Evolutionary conservation across 2,797 vertebrate genomes (phyloP).

Genomic region (Ctenochaetus hawaiiensis): DNA sequence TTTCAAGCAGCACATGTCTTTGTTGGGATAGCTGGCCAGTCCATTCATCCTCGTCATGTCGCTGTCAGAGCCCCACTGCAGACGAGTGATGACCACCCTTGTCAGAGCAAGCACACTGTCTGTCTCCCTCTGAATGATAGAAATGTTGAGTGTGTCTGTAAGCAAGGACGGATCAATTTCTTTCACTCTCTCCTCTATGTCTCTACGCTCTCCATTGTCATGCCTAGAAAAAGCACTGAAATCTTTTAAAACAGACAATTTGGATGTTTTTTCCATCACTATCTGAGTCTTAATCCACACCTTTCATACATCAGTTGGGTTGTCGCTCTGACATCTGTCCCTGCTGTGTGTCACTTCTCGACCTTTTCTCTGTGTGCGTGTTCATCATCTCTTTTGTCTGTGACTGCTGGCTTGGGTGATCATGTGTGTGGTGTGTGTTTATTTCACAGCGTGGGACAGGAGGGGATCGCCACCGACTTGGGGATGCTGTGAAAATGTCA

Average conservation of each 20-base stretch:
- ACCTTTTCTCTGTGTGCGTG: conserved; percentile 69
- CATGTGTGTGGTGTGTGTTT: conserved; percentile 63
- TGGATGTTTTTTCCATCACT: conserved; percentile 34
- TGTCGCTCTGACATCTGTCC: conserved; percentile 66
- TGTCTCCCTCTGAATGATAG: conserved; percentile 83
- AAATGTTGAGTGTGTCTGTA: conserved; percentile 79
- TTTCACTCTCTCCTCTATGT: conserved; percentile 64
- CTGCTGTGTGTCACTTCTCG: conserved; percentile 65
- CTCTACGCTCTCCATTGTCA: conserved; percentile 62
- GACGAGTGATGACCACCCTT: conserved; percentile 83
- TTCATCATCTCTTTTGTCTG: conserved; percentile 74
- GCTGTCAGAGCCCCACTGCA: conserved; percentile 80
- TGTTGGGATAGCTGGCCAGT: conserved; percentile 64
- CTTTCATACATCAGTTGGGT: conserved; percentile 49
- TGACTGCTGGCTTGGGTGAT: conserved; percentile 61
- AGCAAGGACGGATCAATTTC: conserved; percentile 78
- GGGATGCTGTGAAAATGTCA: conserved; percentile 82
- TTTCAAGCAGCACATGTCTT: conserved; percentile 57
- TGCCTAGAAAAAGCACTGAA: conserved; percentile 58
- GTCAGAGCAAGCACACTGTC: conserved; percentile 74
- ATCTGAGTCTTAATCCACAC: conserved; percentile 67
- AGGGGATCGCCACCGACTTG: conserved; percentile 60
- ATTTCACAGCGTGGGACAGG: conserved; percentile 57
- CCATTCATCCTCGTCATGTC: conserved; percentile 84
- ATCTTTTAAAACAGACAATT: conserved; percentile 55